Percentiles rank a stretch among this genome's conserved stretches.
Conservation (phyloP, 2,797 vertebrate species). For the Poecilia velifera region DNA sequence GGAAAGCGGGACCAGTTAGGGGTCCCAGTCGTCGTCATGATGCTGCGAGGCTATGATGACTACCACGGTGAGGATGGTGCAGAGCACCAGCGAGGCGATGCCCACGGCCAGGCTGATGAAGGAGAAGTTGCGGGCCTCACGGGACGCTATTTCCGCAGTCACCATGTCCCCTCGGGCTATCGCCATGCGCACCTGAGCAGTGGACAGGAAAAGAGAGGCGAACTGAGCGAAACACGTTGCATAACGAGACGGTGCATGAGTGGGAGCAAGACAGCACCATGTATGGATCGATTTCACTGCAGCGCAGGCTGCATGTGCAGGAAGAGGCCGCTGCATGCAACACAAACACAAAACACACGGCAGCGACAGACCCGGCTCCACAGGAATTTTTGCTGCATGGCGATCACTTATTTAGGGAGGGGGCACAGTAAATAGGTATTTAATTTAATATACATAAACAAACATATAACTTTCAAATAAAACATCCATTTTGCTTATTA, state of each 20-base stretch:
- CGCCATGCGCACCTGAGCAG: conserved; percentile 88
- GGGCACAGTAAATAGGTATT: too few species aligned
- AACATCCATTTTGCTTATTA: too few species aligned
- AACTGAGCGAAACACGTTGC: conserved; percentile 51
- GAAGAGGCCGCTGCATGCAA: conserved; percentile 44
- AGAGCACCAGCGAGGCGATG: conserved; percentile 94
- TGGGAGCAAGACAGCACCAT: conserved; percentile 52
- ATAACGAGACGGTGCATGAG: conserved; percentile 57
- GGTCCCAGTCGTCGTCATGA: conserved; percentile 95
- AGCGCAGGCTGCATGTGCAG: conserved; percentile 44
- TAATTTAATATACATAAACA: too few species aligned
- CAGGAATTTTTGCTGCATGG: too few species aligned
- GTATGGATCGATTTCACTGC: conserved; percentile 67
- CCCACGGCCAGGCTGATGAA: conserved; percentile 96
- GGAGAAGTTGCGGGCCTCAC: conserved; percentile 95
- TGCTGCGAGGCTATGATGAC: conserved; percentile 96
- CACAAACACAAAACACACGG: conserved; percentile 40
- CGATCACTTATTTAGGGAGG: too few species aligned
- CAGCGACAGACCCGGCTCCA: conserved; percentile 12
- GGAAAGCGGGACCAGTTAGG: conserved; percentile 65
- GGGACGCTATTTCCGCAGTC: conserved; percentile 93
- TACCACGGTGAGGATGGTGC: conserved; percentile 95
- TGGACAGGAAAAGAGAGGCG: conserved; percentile 19
- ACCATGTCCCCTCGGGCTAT: conserved; percentile 93
- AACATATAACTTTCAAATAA: too few species aligned